Evolutionary conservation across 2,797 vertebrate genomes (phyloP).

Genomic region (Siniperca scherzeri): DNA sequence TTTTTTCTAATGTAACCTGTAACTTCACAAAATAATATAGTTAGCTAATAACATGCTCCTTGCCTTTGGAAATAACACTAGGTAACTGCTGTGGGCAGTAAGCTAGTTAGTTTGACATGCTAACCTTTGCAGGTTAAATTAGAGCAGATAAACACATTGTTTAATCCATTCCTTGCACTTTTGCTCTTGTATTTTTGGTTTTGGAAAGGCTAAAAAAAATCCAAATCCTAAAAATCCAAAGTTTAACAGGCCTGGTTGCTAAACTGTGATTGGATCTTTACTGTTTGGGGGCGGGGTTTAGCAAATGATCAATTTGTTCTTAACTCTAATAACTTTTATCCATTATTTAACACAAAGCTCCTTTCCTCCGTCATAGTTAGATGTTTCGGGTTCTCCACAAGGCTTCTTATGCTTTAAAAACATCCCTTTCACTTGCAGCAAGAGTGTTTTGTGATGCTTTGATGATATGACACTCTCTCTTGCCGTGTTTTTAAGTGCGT

Average conservation of each 20-base stretch:
- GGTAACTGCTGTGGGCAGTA: background rate
- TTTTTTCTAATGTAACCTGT: too few relatives aligned
- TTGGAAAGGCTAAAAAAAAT: background rate
- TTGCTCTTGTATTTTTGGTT: background rate
- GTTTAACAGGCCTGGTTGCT: background rate
- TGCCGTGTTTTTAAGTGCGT: constrained; percentile 44
- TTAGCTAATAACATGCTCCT: background rate
- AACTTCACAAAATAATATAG: background rate
- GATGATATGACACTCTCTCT: constrained; percentile 41
- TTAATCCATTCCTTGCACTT: background rate
- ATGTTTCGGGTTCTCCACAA: background rate
- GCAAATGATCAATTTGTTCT: background rate
- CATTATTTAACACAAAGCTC: background rate
- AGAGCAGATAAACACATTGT: background rate
- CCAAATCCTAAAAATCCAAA: background rate
- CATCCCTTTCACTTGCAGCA: constrained; percentile 22
- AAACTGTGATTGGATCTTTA: background rate
- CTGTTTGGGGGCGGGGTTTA: background rate
- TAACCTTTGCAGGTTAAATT: background rate
- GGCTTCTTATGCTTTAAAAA: constrained; percentile 26
- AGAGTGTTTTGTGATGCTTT: constrained; percentile 45
- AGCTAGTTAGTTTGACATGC: background rate
- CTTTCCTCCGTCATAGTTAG: background rate
- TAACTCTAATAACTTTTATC: background rate
- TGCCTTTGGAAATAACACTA: background rate